Base-by-base conservation (phyloP, 2,113 vertebrate genomes). In the Cairina moschata region DNA sequence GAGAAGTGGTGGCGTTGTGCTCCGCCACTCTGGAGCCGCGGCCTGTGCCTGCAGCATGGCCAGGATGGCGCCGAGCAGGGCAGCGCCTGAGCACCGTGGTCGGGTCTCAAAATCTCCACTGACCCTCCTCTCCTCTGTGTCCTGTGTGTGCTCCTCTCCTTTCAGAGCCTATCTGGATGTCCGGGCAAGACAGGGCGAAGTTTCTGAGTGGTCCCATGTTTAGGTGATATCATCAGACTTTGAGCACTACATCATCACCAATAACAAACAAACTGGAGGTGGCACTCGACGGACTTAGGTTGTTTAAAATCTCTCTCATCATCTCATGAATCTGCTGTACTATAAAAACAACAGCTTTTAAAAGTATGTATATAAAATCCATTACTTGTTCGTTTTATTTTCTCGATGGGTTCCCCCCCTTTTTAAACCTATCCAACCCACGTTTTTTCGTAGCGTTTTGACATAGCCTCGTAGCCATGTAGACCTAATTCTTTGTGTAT, bases 311-410 rank as follows among this genome's bases (percentile, higher is more conserved):
- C 97, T 98, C 97, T 98, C 97, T 97, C 97, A 98, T 99, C 99
- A 99, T 99, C 99, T 99, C 99, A 98, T 98, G 96, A 98, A 98
- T 98, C 99, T 99, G 99, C 99, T 99, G 99, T 99, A 99, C 98
- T 98, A 98, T 99, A 99, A 98, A 93, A 97, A 97, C 97, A 97
- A 98, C 97, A 98, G 98, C 98, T 98, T 98, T 98, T 98, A 98
- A 97, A 97, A 98, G 98, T 98, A 98, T 98, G 98, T 98, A 97
- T 95, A 98, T 98, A 98, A 98, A 98, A 97, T 79, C 97, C 98
- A 98, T 98, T 97, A 98, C 97, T 98, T 91, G 98, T 96, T 97
- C 40, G 94, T 98, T 98, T 98, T 96, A 95, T 95, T 97, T 98
- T 97, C 98, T 98, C 95, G 97, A 95, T 99, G 98, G 97, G 96